Conservation (phyloP, 2,888 invertebrate genomes). For the Macrosiphum euphorbiae region DNA sequence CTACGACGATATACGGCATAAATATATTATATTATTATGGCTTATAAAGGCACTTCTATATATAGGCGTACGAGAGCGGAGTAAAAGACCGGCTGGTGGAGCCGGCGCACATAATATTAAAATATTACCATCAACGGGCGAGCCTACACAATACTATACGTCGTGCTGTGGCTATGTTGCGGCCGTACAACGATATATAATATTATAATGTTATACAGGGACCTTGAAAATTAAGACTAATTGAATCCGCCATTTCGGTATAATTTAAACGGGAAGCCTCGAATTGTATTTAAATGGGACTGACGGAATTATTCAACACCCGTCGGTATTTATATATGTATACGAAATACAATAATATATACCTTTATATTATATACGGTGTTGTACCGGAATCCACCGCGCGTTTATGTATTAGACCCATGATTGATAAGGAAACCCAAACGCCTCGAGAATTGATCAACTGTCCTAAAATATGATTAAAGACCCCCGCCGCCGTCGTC, state of each 20-base stretch:
- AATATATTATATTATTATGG: background rate
- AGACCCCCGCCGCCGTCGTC: background rate
- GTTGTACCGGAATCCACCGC: background rate
- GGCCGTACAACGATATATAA: background rate
- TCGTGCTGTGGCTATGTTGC: background rate
- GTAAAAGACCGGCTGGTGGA: background rate
- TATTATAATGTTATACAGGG: background rate
- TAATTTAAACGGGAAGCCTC: constrained; percentile 65
- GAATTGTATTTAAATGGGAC: constrained; percentile 61
- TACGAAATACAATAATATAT: background rate
- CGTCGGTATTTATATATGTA: background rate
- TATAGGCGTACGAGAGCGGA: background rate
- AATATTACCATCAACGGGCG: background rate
- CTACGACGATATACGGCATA: background rate
- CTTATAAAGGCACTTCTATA: background rate
- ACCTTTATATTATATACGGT: background rate
- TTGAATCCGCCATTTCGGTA: constrained; percentile 57
- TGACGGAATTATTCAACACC: constrained; percentile 44
- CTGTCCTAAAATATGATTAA: constrained; percentile 26
- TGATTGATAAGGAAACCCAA: constrained; percentile 54
- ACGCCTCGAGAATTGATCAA: constrained; percentile 54
- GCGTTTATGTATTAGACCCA: background rate
- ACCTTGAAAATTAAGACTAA: constrained; percentile 64
- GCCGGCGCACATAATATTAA: background rate
- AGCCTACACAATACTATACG: constrained; percentile 40